Evolutionary conservation across 2,888 invertebrate species (phyloP).

Genomic region (Eugnorisma glareosa): DNA sequence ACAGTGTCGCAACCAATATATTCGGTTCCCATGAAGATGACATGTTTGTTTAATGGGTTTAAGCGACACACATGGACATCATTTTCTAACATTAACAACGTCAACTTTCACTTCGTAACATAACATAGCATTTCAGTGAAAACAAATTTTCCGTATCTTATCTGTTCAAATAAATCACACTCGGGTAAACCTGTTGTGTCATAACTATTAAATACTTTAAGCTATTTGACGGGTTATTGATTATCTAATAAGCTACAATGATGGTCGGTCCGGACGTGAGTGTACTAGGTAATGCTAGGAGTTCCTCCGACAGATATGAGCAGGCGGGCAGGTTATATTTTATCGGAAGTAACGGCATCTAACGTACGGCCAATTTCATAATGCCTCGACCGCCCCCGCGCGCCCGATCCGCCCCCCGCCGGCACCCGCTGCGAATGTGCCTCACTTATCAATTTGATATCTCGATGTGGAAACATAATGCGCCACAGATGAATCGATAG

Average conservation of each 20-base stretch:
- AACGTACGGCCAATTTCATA: constrained; percentile 91
- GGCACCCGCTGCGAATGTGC: constrained; percentile 83
- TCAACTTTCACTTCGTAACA: constrained; percentile 62
- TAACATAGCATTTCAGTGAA: constrained; percentile 57
- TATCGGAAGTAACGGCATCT: constrained; percentile 90
- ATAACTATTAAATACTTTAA: constrained; percentile 65
- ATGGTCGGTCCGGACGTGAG: constrained; percentile 82
- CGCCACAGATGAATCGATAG: constrained; percentile 80
- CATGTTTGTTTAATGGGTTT: constrained; percentile 54
- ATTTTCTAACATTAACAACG: constrained; percentile 64
- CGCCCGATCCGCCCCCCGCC: constrained; percentile 69
- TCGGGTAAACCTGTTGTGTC: constrained; percentile 62
- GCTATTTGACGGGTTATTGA: constrained; percentile 75
- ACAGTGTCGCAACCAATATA: constrained; percentile 45
- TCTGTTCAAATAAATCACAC: constrained; percentile 64
- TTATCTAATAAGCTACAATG: constrained; percentile 80
- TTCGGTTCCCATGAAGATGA: constrained; percentile 62
- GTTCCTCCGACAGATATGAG: constrained; percentile 88
- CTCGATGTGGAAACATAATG: constrained; percentile 88
- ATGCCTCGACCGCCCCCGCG: constrained; percentile 85
- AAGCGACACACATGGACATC: constrained; percentile 51
- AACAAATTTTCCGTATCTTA: constrained; percentile 64
- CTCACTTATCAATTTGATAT: constrained; percentile 91
- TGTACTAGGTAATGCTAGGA: constrained; percentile 75
- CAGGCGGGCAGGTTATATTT: constrained; percentile 88